Conservation (phyloP, 2,113 vertebrate species). For the Monopterus albus region DNA sequence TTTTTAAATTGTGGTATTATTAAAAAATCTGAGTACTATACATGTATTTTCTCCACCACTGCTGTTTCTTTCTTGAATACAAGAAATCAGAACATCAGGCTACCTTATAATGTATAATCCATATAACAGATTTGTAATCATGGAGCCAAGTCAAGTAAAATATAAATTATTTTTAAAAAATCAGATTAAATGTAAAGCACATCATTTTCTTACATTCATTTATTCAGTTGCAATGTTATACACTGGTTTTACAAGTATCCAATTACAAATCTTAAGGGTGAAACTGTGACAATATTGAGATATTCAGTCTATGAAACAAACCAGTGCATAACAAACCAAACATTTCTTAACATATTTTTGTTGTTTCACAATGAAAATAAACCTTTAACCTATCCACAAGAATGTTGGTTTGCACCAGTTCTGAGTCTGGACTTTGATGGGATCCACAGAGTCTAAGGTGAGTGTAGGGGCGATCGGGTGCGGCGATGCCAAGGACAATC, state of each 20-base stretch:
- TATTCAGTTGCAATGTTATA: neutral
- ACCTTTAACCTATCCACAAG: slow-evolving; percentile 70
- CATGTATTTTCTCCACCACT: too few species aligned
- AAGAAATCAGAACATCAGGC: neutral
- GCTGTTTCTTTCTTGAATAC: too few species aligned
- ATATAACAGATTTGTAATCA: neutral
- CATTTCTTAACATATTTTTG: neutral
- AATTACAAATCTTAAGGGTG: neutral
- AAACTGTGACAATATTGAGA: neutral
- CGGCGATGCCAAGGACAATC: slow-evolving; percentile 79
- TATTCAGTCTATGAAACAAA: neutral
- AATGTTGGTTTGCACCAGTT: slow-evolving; percentile 76
- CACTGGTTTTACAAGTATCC: neutral
- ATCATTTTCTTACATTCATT: neutral
- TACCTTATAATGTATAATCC: neutral
- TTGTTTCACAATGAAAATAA: neutral
- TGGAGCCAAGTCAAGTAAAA: neutral
- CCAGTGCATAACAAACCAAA: neutral
- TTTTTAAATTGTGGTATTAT: neutral
- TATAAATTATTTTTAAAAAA: too few species aligned
- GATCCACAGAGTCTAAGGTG: slow-evolving; percentile 75
- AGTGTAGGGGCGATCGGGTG: slow-evolving; percentile 82
- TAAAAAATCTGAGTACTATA: too few species aligned
- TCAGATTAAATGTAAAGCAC: too few species aligned
- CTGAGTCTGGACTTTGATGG: slow-evolving; percentile 60